These are phyloP conservation scores for Characodon lateralis DNA, from an alignment of 2,797 vertebrate genomes.

Conservation along the genomic window DNA sequence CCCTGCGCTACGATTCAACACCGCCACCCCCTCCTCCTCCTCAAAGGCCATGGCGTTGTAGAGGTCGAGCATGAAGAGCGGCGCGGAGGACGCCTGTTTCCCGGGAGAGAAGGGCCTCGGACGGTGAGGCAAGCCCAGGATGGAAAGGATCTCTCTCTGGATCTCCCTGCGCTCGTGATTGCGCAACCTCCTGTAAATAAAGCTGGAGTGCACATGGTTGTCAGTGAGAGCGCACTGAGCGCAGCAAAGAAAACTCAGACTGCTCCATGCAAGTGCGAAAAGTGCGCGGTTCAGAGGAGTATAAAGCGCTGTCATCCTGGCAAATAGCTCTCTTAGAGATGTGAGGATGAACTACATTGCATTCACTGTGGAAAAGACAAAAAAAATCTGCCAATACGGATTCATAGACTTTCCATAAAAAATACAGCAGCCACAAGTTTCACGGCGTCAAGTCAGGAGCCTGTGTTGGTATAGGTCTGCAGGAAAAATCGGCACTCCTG, in stretches of 20 bases:
- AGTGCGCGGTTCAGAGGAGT: constrained; percentile 80
- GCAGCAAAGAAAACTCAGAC: constrained; percentile 86
- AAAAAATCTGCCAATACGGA: constrained; percentile 24
- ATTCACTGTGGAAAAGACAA: constrained; percentile 19
- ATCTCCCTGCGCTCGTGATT: constrained; percentile 98
- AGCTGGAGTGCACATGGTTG: constrained; percentile 99
- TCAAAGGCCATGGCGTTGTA: constrained; percentile 98
- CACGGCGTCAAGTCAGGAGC: constrained; percentile 8
- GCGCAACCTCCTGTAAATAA: constrained; percentile 98
- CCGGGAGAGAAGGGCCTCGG: constrained; percentile 97
- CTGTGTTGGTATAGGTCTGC: constrained; percentile 41
- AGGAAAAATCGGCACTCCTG: constrained; percentile 44
- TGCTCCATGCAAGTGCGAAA: constrained; percentile 91
- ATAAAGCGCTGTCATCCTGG: constrained; percentile 73
- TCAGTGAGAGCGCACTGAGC: constrained; percentile 89
- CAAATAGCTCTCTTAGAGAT: constrained; percentile 55
- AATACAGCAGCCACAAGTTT: constrained; percentile 32
- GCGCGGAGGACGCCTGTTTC: constrained; percentile 96
- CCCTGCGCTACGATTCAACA: constrained; percentile 78
- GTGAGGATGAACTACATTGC: constrained; percentile 71
- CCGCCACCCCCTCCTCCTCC: constrained; percentile 85
- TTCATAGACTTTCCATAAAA: constrained; percentile 59
- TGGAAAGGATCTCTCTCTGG: constrained; percentile 99
- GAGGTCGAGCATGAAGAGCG: constrained; percentile 98
- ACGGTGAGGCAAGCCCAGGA: constrained; percentile 96